A percentile compares a stretch with the other conserved stretches of the same genome.
Conservation (phyloP, 1,140 invertebrate species). For the Mizuhopecten yessoensis region DNA sequence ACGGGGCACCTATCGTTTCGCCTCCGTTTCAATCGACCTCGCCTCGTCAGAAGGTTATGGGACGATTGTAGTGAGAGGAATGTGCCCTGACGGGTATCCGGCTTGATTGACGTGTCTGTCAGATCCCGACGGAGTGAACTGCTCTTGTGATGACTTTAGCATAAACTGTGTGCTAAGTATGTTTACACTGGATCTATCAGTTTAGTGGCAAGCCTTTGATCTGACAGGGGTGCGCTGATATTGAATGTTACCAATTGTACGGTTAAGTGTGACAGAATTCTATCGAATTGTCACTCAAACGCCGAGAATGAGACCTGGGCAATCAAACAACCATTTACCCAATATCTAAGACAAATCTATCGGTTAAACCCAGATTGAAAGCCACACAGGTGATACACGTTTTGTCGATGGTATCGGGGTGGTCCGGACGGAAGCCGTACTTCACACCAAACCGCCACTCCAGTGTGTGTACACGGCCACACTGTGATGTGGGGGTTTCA, state of each 20-base stretch:
- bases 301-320: conserved; percentile 7
- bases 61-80: background rate
- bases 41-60: background rate
- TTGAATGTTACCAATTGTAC: background rate
- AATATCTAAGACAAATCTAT: conserved; percentile 28
- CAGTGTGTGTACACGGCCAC: background rate
- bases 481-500: background rate
- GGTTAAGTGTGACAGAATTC: conserved; percentile 3
- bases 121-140: background rate
- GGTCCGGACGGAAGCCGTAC: conserved; percentile 11
- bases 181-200: conserved; percentile 26
- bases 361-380: background rate
- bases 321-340: conserved; percentile 34
- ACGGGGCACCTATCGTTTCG: no score
- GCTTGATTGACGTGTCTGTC: background rate
- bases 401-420: conserved; percentile 12
- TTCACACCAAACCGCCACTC: background rate
- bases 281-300: conserved; percentile 38
- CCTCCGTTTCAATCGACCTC: no score
- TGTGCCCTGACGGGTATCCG: background rate
- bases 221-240: conserved; percentile 9
- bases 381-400: conserved; percentile 7
- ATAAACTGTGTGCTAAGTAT: conserved; percentile 33
- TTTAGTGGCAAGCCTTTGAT: background rate
- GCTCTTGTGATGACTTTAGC: conserved; percentile 17